Base-by-base conservation (phyloP, 2,113 vertebrate genomes). In the Noturus placidus region DNA sequence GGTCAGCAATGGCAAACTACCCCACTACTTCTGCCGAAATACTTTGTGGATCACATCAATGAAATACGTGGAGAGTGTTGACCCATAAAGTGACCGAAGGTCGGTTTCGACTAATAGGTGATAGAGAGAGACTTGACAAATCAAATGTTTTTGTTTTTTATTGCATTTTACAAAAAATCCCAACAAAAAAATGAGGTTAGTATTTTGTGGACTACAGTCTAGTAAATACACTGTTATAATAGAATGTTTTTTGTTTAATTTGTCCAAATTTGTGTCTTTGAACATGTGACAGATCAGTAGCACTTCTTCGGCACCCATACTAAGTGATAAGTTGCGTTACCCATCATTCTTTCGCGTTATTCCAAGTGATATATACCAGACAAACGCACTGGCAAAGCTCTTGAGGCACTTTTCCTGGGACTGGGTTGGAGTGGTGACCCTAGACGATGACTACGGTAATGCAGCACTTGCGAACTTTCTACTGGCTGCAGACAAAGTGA, bases 301-400 rank as follows among this genome's bases (percentile, higher is more conserved):
- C 69, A 86, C 91, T 27, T 90, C 94, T 19, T 94, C 94, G 14
- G 90, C 94, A 74, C 83, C 89, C 3, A 83, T 86, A 3, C 88
- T 95, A 27, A 94, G 93, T 52, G 90, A 95, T 83, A 93, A 93
- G 74, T 0, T 85, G 10, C 91, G 92, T 3, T 94, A 92, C n/a
- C 89, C 93, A 5, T 88, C 90, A 10, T 93, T 95, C 57, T 25
- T 95, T 2, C 93, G 94, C 4, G 95, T 95, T 3, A 81, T 95
- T 46, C 94, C 94, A 13, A 95, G 92, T 86, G 95, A 95, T 35
- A 57, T 72, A 5, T 89, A 95, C 83, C 94, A 95, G 77, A 93
- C 92, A 35, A 46, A 89, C 67, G 95, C 94, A 0, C 1, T 95
- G 69, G 92, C 92, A 10, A 89, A 89, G 54, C 70, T 95, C 2